Evolutionary conservation across 2,888 invertebrate genomes (phyloP), one percentile per base, ranked within the genome.

Genomic region (Auanema sp.): DNA sequence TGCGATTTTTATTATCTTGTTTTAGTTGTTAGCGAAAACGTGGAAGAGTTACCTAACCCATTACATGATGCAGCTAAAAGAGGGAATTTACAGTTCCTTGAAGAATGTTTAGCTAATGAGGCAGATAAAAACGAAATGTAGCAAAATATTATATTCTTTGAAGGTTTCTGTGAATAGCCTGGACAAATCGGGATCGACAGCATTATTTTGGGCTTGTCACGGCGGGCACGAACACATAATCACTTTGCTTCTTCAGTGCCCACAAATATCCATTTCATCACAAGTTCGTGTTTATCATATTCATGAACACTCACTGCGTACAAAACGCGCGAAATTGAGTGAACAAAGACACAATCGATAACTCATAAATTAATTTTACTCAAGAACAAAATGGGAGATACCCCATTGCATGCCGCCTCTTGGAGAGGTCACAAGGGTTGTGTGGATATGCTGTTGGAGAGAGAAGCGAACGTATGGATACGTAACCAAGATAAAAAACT

Each of bases 341-440:
- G n/a, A 16, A 21, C 16, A 8, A 23, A 14, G 18, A 58, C 21
- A n/a, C n/a, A n/a, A n/a, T n/a, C n/a, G 63, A n/a, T n/a, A n/a
- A n/a, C n/a, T n/a, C n/a, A n/a, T n/a, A n/a, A n/a, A n/a, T n/a
- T n/a, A n/a, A 8, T 33, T 33, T 33, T 8, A 3, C 66, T 80
- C 50, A 79, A 89, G 88, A 89, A 89, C 81, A 89, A 89, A 84
- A 85, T 89, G 69, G 89, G 89, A 12, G 89, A 89, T 78, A 88
- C 89, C 5, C 87, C 89, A 1, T 79, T 89, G 33, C 89, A 89
- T 79, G 85, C 87, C 12, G 89, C 89, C 47, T 86, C 89, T 1
- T 87, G 87, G 84, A 88, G 87, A 78, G 88, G 88, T n/a, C 88
- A 89, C 73, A 78, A 85, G 41, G 87, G 87, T 47, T 86, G 88